Evolutionary conservation across 2,888 invertebrate species (phyloP).

Genomic region (Diplazon laetatorius): DNA sequence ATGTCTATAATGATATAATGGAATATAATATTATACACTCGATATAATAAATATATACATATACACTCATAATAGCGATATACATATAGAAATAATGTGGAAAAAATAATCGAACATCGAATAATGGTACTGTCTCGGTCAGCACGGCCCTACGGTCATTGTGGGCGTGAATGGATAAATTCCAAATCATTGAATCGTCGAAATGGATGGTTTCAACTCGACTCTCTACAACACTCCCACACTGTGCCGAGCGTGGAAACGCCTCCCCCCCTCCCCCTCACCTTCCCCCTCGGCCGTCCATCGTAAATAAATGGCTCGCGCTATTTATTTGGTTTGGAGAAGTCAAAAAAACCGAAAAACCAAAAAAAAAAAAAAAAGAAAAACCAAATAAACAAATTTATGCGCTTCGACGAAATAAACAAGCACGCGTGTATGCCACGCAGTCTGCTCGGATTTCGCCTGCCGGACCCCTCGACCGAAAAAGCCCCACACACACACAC

Average conservation of each 20-base stretch:
- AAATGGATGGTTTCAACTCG: conserved; percentile 37
- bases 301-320: conserved; percentile 75
- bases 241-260: not conserved
- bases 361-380: conserved; percentile 67
- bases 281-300: conserved; percentile 56
- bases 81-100: too few relatives aligned
- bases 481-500: conserved; percentile 31
- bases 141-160: not conserved
- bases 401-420: conserved; percentile 63
- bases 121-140: too few relatives aligned
- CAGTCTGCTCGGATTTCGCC: conserved; percentile 45
- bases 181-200: conserved; percentile 33
- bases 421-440: conserved; percentile 46
- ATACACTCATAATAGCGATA: too few relatives aligned
- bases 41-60: too few relatives aligned
- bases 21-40: too few relatives aligned
- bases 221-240: conserved; percentile 4
- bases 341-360: conserved; percentile 68
- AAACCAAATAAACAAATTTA: conserved; percentile 72
- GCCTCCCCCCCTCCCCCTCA: not conserved
- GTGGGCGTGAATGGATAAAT: conserved; percentile 15
- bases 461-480: conserved; percentile 42
- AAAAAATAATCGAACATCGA: too few relatives aligned
- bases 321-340: conserved; percentile 75
- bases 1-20: too few relatives aligned